Base-by-base conservation (phyloP, 2,113 vertebrate genomes). In the Desmodus rotundus region DNA sequence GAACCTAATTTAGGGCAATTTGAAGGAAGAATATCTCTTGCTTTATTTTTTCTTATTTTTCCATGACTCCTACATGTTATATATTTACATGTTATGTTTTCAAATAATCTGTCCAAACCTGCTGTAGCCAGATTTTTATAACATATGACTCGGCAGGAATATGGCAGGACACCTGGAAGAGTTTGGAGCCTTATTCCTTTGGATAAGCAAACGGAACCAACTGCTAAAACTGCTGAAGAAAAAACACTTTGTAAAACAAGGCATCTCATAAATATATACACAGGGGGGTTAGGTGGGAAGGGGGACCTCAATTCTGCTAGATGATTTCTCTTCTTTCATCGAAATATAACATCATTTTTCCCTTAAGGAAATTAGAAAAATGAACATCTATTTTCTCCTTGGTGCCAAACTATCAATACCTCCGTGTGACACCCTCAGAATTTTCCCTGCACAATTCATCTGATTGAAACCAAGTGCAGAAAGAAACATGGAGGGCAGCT, bases 21-120 rank as follows among this genome's bases (percentile, higher is more conserved):
- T 86, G 17, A 86, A 94, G 56, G 95, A 97, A 96, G 41, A 85
- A 16, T 31, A 95, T 96, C 12, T 93, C 54, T 97, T 91, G 83
- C 84, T 74, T 81, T 91, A 77, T 50, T 98, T 98, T 98, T 97
- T 93, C 82, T 94, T 87, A 88, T 97, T 97, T 97, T 26, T 96
- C 97, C 80, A 95, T 78, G 83, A 87, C 2, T 97, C 52, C 88
- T 80, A 96, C 97, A 97, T 95, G 82, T 92, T 54, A 31, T 94
- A 63, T 45, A 98, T 81, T 96, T 86, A 95, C 84, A 95, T 33
- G 94, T 86, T 81, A 95, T 87, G 17, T 95, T 97, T 96, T 91
- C 91, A 88, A 89, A 80, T 96, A 94, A 95, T 97, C 93, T 97
- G 88, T 97, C 95, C 92, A 95, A 72, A 77, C 91, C 93, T 96